phyloP scores from a whole-genome alignment of 2,797 vertebrate genomes.

The Borostomias antarcticus region DNA sequence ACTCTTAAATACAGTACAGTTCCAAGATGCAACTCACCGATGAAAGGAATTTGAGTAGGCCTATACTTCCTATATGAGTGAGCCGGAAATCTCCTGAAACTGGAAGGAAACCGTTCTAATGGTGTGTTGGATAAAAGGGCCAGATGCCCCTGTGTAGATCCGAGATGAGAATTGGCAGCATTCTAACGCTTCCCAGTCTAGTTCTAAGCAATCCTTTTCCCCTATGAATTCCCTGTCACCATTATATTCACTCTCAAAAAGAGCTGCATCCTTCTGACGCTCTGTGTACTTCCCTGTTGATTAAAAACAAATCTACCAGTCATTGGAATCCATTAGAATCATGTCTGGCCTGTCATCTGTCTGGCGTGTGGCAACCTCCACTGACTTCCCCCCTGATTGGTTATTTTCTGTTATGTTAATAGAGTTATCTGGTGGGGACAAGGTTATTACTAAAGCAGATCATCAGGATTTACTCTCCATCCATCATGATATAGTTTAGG shows the following conservation, averaged over 20 bases:
- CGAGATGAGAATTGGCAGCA: constrained; percentile 56
- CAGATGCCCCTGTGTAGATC: constrained; percentile 37
- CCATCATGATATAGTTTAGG: not conserved
- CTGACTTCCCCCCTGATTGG: constrained; percentile 5
- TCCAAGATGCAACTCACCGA: too few relatives aligned
- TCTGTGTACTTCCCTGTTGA: constrained; percentile 47
- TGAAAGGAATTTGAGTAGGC: not conserved
- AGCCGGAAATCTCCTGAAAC: not conserved
- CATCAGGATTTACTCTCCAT: not conserved
- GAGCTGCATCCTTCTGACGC: constrained; percentile 36
- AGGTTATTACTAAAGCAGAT: not conserved
- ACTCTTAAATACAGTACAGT: too few relatives aligned
- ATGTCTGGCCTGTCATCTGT: constrained; percentile 29
- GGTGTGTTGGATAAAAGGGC: constrained; percentile 55
- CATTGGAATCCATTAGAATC: constrained; percentile 55
- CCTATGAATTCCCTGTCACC: constrained; percentile 65
- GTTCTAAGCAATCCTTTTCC: constrained; percentile 36
- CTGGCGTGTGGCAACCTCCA: constrained; percentile 24
- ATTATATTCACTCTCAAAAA: constrained; percentile 56
- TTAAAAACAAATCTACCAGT: constrained; percentile 63
- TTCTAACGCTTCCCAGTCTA: constrained; percentile 41
- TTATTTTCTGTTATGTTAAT: constrained; percentile 29
- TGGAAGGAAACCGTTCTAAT: constrained; percentile 48
- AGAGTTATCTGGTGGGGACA: constrained; percentile 16
- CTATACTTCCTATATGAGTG: not conserved